Evolutionary conservation across 2,888 invertebrate genomes (phyloP).

Genomic region (Trissolcus brochymenae): DNA sequence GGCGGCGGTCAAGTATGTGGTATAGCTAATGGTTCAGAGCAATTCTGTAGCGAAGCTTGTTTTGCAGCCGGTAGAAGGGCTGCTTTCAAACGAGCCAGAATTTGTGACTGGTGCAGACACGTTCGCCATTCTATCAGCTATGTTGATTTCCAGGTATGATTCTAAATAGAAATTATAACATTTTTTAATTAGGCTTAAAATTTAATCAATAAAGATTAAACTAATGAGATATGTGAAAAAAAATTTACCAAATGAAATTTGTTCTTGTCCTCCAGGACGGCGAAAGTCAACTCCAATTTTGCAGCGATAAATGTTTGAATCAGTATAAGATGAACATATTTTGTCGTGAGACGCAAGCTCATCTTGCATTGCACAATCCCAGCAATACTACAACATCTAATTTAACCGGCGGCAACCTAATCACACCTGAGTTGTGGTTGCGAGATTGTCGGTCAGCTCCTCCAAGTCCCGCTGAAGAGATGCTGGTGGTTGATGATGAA

Average conservation of each 20-base stretch:
- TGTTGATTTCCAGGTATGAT: conserved; percentile 84
- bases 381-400: conserved; percentile 61
- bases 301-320: conserved; percentile 94
- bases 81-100: conserved; percentile 92
- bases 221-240: too few species aligned
- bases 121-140: conserved; percentile 93
- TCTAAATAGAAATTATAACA: neutral
- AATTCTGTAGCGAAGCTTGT: conserved; percentile 92
- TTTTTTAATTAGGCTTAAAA: neutral
- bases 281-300: conserved; percentile 92
- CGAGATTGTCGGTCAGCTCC: conserved; percentile 85
- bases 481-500: conserved; percentile 63
- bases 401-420: conserved; percentile 79
- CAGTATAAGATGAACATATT: conserved; percentile 99
- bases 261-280: conserved; percentile 82
- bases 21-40: conserved; percentile 73
- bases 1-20: conserved; percentile 76
- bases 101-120: conserved; percentile 96
- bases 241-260: too few species aligned
- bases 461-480: conserved; percentile 72
- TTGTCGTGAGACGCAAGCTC: conserved; percentile 94
- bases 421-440: conserved; percentile 94
- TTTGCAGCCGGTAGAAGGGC: conserved; percentile 93
- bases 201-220: neutral
- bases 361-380: conserved; percentile 83